Evolutionary conservation across 2,797 vertebrate genomes (phyloP), one percentile per base, ranked within the genome.

Genomic region (Enteromius unitaeniatus): DNA sequence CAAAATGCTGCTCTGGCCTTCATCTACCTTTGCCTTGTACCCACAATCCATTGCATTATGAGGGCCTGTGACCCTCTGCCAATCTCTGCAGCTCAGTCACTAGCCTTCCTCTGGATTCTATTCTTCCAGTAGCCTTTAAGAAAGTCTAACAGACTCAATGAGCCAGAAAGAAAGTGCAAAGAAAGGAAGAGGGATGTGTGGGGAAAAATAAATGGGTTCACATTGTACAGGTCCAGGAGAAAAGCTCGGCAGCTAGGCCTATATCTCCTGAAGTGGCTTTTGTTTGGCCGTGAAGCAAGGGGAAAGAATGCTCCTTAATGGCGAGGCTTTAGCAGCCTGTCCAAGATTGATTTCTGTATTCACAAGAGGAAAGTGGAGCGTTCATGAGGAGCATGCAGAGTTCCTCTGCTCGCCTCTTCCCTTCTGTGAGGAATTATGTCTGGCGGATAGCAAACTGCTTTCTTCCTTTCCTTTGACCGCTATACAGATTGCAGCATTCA

Each of bases 321-420:
- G 94, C 72, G 1, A 93, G 92, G 94, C 95, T 97, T 96, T 95
- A 95, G 91, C 93, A 92, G 91, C 87, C 86, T 86, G 90, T 93
- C 95, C 93, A 95, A 96, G 96, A 95, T 95, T 95, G 96, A 96
- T 97, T 96, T 95, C 95, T 95, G 95, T 90, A 97, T 98, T 99
- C 96, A 98, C 78, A 91, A 87, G 91, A 92, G 92, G 94, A 96
- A 97, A 97, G 95, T 95, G 93, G 96, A 96, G 94, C 93, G 90
- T 95, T 96, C 97, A 97, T 98, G 97, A 97, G 96, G 93, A 95
- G 97, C 97, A 99, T 98, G 96, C 96, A 96, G 96, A 99, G 95
- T 94, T 75, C 82, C 79, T 84, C 87, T 84, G 88, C 88, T 87
- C 91, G 78, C 74, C 85, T 88, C 79, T 86, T 90, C 84, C 90